phyloP scores from a whole-genome alignment of 1,140 invertebrate species.

The Pseudomyrmex cubaensis region DNA sequence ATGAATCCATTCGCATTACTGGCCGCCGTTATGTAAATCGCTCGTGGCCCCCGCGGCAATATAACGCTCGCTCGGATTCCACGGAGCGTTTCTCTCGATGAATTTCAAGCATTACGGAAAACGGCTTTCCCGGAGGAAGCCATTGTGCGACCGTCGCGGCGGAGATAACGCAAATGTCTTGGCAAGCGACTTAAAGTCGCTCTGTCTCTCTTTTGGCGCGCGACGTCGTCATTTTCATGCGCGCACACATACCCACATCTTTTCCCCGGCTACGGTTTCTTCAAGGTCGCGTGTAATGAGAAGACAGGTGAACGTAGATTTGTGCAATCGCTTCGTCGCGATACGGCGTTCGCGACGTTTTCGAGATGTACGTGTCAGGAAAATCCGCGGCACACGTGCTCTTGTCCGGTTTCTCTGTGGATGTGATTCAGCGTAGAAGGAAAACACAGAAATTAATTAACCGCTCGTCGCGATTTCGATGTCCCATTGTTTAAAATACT shows the following conservation, averaged over 20 bases:
- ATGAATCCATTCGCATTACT: slow-evolving; percentile 5
- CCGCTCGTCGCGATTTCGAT: too few species aligned
- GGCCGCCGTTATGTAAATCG: slow-evolving; percentile 35
- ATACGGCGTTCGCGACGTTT: neutral
- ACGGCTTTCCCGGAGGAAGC: slow-evolving; percentile 20
- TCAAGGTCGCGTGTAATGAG: slow-evolving; percentile 60
- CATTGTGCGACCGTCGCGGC: slow-evolving; percentile 18
- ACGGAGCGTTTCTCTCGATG: neutral
- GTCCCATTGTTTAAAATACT: too few species aligned
- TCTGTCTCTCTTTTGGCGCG: slow-evolving; percentile 55
- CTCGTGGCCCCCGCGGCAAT: neutral
- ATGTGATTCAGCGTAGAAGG: neutral
- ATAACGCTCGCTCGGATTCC: slow-evolving; percentile 9
- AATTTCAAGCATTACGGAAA: slow-evolving; percentile 47
- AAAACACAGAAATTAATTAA: too few species aligned
- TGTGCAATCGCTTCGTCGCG: slow-evolving; percentile 49
- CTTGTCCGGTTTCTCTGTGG: neutral
- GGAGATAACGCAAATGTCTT: slow-evolving; percentile 48
- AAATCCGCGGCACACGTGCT: slow-evolving; percentile 14
- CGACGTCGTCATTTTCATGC: neutral
- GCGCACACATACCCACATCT: neutral
- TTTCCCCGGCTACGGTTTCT: neutral
- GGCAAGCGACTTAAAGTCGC: slow-evolving; percentile 48
- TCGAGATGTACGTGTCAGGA: slow-evolving; percentile 20
- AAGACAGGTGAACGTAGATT: slow-evolving; percentile 62